These are phyloP conservation scores for Mimachlamys varia DNA, from an alignment of 2,888 invertebrate species.

Conservation along the genomic window DNA sequence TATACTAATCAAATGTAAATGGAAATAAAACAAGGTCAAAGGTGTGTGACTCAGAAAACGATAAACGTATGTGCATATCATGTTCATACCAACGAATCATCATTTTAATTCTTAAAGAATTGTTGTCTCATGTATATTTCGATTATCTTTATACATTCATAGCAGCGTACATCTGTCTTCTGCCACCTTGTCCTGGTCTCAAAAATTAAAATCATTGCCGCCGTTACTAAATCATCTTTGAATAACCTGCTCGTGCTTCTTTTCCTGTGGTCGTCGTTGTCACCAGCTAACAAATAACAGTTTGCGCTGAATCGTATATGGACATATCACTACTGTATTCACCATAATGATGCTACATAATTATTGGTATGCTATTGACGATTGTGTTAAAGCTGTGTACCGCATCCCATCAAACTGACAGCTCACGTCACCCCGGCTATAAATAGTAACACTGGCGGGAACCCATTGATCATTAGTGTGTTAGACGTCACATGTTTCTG, in stretches of 20 bases:
- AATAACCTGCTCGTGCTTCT: too few relatives aligned
- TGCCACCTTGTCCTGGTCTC: too few relatives aligned
- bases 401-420: neutral
- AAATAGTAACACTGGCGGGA: constrained; percentile 26
- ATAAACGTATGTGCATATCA: neutral
- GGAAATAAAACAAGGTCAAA: neutral
- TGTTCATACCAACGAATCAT: neutral
- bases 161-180: neutral
- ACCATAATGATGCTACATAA: neutral
- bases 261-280: too few relatives aligned
- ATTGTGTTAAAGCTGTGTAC: neutral
- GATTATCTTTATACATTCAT: too few relatives aligned
- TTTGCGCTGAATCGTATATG: neutral
- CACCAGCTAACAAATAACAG: neutral
- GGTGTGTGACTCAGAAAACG: neutral
- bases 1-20: neutral
- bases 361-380: neutral
- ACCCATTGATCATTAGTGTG: neutral
- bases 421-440: neutral
- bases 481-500: neutral
- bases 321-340: neutral
- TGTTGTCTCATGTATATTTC: neutral
- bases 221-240: too few relatives aligned
- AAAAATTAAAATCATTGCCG: too few relatives aligned
- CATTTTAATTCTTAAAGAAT: neutral